phyloP scores from a whole-genome alignment of 2,113 vertebrate species.

The Xenotilapia flavipinnis region DNA sequence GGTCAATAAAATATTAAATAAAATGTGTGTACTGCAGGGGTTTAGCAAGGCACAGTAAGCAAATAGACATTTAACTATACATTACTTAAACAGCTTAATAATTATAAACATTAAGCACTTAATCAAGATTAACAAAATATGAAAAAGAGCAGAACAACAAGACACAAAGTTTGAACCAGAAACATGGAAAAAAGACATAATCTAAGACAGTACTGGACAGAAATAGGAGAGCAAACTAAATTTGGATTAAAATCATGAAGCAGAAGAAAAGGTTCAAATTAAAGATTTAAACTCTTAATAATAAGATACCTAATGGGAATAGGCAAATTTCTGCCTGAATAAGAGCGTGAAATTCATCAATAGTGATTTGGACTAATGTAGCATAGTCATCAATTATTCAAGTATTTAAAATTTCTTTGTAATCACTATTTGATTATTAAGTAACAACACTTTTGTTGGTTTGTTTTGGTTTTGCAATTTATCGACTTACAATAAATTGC shows the following conservation, averaged over 20 bases:
- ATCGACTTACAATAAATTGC: slow-evolving; percentile 75
- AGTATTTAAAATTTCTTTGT: neutral
- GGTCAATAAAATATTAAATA: slow-evolving; percentile 53
- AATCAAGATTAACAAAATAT: slow-evolving; percentile 24
- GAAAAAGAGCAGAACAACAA: slow-evolving; percentile 39
- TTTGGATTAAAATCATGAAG: slow-evolving; percentile 30
- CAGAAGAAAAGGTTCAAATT: slow-evolving; percentile 11
- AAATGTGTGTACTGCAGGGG: slow-evolving; percentile 73
- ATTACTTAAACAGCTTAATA: slow-evolving; percentile 30
- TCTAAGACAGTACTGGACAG: slow-evolving; percentile 58
- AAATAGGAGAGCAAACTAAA: slow-evolving; percentile 45
- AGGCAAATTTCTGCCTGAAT: slow-evolving; percentile 12
- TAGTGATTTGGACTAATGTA: neutral
- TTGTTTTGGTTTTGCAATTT: slow-evolving; percentile 56
- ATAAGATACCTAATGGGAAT: neutral
- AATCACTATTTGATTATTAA: neutral
- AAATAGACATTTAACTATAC: slow-evolving; percentile 20
- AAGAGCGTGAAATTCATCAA: neutral
- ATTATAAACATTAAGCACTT: slow-evolving; percentile 20
- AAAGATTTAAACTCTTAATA: neutral
- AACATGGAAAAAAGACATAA: slow-evolving; percentile 72
- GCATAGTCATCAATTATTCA: slow-evolving; percentile 13
- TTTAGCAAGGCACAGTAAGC: slow-evolving; percentile 61
- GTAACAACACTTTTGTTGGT: neutral
- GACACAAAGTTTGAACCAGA: slow-evolving; percentile 46